Evolutionary conservation across 2,888 invertebrate species (phyloP), one percentile per base, ranked within the genome.

Genomic region (Torymus tubicola): DNA sequence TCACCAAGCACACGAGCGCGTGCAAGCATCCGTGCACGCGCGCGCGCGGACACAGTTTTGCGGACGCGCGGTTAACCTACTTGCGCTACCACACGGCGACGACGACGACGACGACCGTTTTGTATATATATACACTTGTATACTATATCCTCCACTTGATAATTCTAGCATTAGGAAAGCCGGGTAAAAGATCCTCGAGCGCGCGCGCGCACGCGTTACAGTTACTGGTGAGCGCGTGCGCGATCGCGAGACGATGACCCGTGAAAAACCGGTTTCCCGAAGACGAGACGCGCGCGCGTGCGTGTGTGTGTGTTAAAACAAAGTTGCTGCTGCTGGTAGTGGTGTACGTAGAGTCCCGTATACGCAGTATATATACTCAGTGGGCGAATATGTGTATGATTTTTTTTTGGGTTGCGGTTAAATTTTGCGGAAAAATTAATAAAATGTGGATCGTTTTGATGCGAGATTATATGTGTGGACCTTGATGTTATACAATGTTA

Each of bases 81-180:
- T 86, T 87, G 82, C 10, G 65, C 63, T 69, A 14, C 60, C 57
- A 16, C 14, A 21, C 21, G 21, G 2, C 21, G 21, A 21, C 21
- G 21, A 21, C 2, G 21, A 21, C 21, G 21, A 21, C 21, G 21
- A 21, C 21, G 2, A 21, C 21, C 21, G 21, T 21, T 21, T 2
- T 21, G 21, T 21, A 21, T 21, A 21, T 21, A 21, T 21, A 21
- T 21, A 21, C 21, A 21, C 21, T 2, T 21, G 21, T 21, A 21
- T 21, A 1, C 21, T 21, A 21, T 21, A 21, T 21, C 1, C 42
- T 21, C 1, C 42, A 58, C 12, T 42, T 61, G 83, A 83, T 83
- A 82, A 83, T 84, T 83, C 79, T 67, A 84, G 85, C 81, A 82
- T 86, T 86, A 86, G 85, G 83, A 86, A 86, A 86, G 84, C 84